Conservation (phyloP, 1,140 invertebrate genomes). For the Diorhabda carinulata region DNA sequence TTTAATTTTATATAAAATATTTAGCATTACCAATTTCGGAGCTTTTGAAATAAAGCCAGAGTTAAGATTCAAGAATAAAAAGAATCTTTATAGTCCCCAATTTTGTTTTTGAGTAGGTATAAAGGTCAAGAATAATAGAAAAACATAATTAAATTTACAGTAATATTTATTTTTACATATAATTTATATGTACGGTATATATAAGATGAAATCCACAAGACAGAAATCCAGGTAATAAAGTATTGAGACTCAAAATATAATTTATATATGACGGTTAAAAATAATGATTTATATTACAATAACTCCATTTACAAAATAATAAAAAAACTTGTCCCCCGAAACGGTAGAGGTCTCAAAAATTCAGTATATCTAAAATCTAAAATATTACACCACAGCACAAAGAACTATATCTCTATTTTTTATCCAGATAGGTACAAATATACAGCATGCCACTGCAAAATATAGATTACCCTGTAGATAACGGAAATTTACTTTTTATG, state of each 20-base stretch:
- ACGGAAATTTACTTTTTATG: too few species aligned
- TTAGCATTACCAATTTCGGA: too few species aligned
- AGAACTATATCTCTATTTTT: conserved; percentile 41
- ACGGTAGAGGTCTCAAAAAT: conserved; percentile 30
- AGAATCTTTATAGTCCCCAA: neutral
- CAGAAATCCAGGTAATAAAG: conserved; percentile 43
- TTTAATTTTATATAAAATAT: too few species aligned
- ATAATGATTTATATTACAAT: conserved; percentile 41
- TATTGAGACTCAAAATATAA: conserved; percentile 40
- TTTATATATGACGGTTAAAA: conserved; percentile 37
- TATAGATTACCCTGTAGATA: conserved; percentile 1
- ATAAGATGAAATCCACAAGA: conserved; percentile 47
- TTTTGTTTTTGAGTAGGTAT: neutral
- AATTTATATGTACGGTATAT: conserved; percentile 46
- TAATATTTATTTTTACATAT: conserved; percentile 49
- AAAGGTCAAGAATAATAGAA: neutral
- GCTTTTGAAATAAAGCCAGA: too few species aligned
- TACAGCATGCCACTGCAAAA: conserved; percentile 42
- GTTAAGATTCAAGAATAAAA: too few species aligned
- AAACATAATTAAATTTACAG: conserved; percentile 36
- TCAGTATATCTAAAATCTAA: conserved; percentile 42
- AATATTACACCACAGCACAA: conserved; percentile 50
- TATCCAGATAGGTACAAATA: conserved; percentile 50
- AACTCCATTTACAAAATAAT: conserved; percentile 41
- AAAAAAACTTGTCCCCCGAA: conserved; percentile 29